A percentile compares a stretch with the other conserved stretches of the same genome.
These are phyloP conservation scores for Nomada hirtipes DNA, from an alignment of 2,888 invertebrate species.

Conservation along the genomic window DNA sequence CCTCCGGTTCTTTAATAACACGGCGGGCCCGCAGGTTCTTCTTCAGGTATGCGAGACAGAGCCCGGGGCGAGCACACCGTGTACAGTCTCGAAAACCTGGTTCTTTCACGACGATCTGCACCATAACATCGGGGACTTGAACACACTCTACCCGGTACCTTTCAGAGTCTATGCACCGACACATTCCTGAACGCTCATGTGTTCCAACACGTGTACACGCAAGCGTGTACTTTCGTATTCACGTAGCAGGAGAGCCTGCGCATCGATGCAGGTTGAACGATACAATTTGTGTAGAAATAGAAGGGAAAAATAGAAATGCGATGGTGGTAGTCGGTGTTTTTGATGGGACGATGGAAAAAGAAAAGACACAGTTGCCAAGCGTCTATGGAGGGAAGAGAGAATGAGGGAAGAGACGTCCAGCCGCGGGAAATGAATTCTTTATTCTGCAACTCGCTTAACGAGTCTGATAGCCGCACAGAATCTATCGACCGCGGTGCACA, in stretches of 20 bases:
- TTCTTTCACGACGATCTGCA: constrained; percentile 48
- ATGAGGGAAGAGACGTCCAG: constrained; percentile 43
- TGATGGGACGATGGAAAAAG: constrained; percentile 18
- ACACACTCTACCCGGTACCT: constrained; percentile 55
- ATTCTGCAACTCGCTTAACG: constrained; percentile 9
- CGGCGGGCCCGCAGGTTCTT: constrained; percentile 71
- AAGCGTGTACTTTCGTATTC: constrained; percentile 21
- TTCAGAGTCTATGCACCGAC: constrained; percentile 50
- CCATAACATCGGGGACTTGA: constrained; percentile 37
- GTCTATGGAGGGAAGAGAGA: constrained; percentile 1
- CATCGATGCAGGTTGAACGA: constrained; percentile 9
- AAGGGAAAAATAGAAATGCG: neutral
- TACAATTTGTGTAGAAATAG: constrained; percentile 15
- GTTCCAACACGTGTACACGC: constrained; percentile 34
- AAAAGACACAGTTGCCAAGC: constrained; percentile 18
- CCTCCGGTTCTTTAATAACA: constrained; percentile 78
- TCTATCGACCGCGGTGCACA: too few species aligned
- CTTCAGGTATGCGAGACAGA: constrained; percentile 72
- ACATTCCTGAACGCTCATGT: constrained; percentile 53
- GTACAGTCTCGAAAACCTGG: constrained; percentile 61
- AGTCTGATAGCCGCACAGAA: too few species aligned
- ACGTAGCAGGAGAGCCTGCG: neutral
- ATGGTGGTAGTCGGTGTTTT: neutral
- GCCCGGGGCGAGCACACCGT: constrained; percentile 54
- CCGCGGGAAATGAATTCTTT: constrained; percentile 66